phyloP scores from a whole-genome alignment of 2,888 invertebrate species.

The Agrotis ipsilon region DNA sequence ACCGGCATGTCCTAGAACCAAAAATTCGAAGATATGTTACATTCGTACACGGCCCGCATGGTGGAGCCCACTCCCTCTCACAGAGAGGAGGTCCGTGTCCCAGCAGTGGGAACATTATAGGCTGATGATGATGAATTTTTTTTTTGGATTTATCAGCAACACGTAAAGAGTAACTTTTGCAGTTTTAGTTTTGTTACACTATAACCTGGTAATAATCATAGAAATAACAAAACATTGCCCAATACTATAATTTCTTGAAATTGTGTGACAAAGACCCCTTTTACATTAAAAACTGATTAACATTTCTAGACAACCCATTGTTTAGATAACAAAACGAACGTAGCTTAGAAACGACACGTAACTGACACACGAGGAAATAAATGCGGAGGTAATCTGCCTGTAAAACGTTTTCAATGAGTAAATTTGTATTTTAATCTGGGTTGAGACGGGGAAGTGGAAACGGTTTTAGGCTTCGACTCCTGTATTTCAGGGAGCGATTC shows the following conservation, averaged over 20 bases:
- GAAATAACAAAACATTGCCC: background rate
- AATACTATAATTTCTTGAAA: background rate
- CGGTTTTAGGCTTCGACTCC: constrained; percentile 63
- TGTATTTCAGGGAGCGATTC: constrained; percentile 43
- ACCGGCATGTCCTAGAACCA: too few relatives aligned
- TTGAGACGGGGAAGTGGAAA: constrained; percentile 59
- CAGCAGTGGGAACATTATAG: too few relatives aligned
- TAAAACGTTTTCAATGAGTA: constrained; percentile 84
- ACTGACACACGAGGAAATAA: constrained; percentile 68
- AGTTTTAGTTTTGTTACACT: background rate
- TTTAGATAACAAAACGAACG: constrained; percentile 31
- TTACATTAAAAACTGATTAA: constrained; percentile 4
- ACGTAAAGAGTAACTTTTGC: background rate
- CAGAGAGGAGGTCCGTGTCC: too few relatives aligned
- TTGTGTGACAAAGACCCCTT: background rate
- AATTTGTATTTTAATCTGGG: constrained; percentile 86
- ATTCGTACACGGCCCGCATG: too few relatives aligned
- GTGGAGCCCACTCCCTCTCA: too few relatives aligned
- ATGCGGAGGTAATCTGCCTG: constrained; percentile 79
- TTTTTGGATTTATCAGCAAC: constrained; percentile 1
- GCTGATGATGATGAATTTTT: too few relatives aligned
- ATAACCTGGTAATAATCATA: background rate
- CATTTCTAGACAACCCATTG: constrained; percentile 31
- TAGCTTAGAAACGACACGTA: constrained; percentile 43
- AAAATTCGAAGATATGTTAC: too few relatives aligned